Conservation (phyloP, 1,140 invertebrate species). For the Hycleus phaleratus region DNA sequence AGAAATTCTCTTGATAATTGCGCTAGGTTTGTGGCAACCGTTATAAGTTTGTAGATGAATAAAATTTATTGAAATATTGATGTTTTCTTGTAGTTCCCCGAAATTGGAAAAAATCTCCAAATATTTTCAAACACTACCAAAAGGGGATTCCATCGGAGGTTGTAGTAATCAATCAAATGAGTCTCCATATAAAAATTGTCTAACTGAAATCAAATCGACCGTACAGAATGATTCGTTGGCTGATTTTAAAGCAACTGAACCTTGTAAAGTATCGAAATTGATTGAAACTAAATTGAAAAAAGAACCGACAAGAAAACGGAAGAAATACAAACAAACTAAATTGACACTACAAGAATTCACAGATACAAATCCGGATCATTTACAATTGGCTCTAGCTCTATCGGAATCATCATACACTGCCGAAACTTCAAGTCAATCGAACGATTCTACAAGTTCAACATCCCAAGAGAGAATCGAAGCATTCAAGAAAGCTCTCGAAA, state of each 20-base stretch:
- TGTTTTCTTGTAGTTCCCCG: slow-evolving; percentile 5
- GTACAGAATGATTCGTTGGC: slow-evolving; percentile 17
- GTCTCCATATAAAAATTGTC: slow-evolving; percentile 23
- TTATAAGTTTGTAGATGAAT: slow-evolving; percentile 6
- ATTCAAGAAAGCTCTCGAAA: slow-evolving; percentile 9
- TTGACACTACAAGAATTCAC: slow-evolving; percentile 19
- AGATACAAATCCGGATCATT: slow-evolving; percentile 47
- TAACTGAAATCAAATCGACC: slow-evolving; percentile 8
- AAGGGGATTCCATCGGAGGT: background rate
- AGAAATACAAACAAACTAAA: slow-evolving; percentile 11
- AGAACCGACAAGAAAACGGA: slow-evolving; percentile 11
- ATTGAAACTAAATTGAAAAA: background rate
- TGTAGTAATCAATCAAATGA: slow-evolving; percentile 8
- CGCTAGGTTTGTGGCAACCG: slow-evolving; percentile 15
- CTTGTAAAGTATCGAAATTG: slow-evolving; percentile 20
- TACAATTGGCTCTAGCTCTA: slow-evolving; percentile 49
- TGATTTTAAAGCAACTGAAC: slow-evolving; percentile 30
- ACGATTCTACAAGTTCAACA: slow-evolving; percentile 13
- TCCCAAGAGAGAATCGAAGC: slow-evolving; percentile 3
- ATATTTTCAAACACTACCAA: slow-evolving; percentile 18
- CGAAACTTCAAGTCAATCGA: slow-evolving; percentile 17
- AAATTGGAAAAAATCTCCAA: slow-evolving; percentile 17
- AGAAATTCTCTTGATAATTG: background rate
- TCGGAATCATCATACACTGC: slow-evolving; percentile 43
- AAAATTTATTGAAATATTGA: slow-evolving; percentile 1